Evolutionary conservation across 2,797 vertebrate genomes (phyloP).

Genomic region (Myotis findleyi): DNA sequence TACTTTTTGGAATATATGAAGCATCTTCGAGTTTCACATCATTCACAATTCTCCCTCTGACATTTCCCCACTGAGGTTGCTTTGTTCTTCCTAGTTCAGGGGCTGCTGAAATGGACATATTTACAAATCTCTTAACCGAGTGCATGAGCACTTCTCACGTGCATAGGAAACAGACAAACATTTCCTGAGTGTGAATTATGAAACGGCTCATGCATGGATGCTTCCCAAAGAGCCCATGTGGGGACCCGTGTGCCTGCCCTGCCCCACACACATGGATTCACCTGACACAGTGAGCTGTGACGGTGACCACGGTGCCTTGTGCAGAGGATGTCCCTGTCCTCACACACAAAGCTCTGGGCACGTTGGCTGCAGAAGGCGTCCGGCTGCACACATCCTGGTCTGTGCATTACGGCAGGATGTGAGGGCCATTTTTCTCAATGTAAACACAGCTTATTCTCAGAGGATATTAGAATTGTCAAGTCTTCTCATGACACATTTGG

Average conservation of each 20-base stretch:
- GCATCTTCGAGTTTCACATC: neutral
- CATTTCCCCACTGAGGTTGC: neutral
- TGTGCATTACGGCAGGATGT: accelerated
- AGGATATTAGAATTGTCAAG: neutral
- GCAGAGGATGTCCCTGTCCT: accelerated
- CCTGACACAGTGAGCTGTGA: accelerated
- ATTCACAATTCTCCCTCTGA: neutral
- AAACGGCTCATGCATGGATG: neutral
- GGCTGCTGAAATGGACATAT: neutral
- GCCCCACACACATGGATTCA: accelerated
- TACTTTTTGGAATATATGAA: neutral
- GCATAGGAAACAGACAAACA: accelerated
- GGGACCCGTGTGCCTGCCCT: accelerated
- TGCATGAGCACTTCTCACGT: neutral
- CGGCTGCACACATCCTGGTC: accelerated
- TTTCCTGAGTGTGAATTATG: neutral
- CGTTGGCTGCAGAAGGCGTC: accelerated
- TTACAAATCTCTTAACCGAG: neutral
- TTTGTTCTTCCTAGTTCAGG: neutral
- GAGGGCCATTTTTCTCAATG: accelerated
- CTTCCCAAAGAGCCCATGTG: neutral
- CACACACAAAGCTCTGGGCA: accelerated
- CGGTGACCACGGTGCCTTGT: accelerated
- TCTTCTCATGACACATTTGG: neutral
- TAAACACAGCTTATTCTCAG: neutral